Percentiles rank a stretch among this genome's conserved stretches.
phyloP scores from a whole-genome alignment of 2,888 invertebrate species.

The Pollenia griseotomentosa region DNA sequence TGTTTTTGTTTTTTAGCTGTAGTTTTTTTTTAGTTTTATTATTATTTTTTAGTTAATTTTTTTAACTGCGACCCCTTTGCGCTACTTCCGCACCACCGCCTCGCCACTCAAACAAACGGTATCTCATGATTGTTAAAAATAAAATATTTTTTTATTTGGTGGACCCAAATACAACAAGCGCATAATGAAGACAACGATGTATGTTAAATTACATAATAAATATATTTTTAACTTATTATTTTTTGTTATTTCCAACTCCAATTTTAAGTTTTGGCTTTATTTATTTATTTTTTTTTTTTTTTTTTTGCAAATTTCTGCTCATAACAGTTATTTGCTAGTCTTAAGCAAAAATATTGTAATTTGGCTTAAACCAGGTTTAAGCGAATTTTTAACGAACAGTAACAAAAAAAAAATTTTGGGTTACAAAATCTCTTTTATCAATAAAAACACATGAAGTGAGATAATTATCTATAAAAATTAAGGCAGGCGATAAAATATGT shows the following conservation, averaged over 20 bases:
- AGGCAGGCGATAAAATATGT: no score
- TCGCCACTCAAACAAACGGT: conserved; percentile 11
- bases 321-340: conserved; percentile 39
- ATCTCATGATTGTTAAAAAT: conserved; percentile 40
- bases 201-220: conserved; percentile 65
- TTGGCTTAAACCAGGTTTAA: conserved; percentile 28
- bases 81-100: conserved; percentile 51
- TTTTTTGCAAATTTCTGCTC: not conserved
- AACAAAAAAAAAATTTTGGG: not conserved
- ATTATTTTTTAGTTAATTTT: conserved; percentile 23
- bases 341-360: conserved; percentile 25
- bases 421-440: conserved; percentile 12
- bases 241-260: conserved; percentile 39
- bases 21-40: conserved; percentile 47
- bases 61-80: conserved; percentile 47
- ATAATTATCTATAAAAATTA: no score
- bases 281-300: no score
- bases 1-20: conserved; percentile 5
- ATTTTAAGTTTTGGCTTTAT: conserved; percentile 41
- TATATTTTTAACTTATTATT: conserved; percentile 37
- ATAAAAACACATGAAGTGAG: not conserved
- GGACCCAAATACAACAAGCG: conserved; percentile 37
- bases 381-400: conserved; percentile 30
- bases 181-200: conserved; percentile 54
- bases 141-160: conserved; percentile 40